Conservation (phyloP, 2,113 vertebrate species). For the Cephalophus harveyi region DNA sequence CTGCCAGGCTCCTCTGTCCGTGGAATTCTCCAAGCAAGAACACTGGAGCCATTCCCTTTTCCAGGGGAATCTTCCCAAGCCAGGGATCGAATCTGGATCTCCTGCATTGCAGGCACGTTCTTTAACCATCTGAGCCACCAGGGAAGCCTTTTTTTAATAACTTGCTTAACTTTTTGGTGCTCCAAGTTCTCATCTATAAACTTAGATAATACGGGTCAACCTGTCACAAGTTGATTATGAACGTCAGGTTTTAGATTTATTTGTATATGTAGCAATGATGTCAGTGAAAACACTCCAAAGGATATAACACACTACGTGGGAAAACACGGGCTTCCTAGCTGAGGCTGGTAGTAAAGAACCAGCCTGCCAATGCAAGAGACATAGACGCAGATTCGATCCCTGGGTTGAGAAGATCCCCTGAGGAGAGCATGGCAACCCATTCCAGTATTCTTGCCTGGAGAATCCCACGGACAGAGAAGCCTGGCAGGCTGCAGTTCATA, state of each 20-base stretch:
- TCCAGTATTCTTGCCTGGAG: not conserved
- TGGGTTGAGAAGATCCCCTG: not conserved
- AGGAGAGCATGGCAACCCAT: not conserved
- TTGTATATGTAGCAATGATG: too few species aligned
- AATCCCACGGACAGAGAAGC: not conserved
- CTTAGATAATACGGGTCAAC: not conserved
- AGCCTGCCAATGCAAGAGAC: not conserved
- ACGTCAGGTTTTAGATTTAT: not conserved
- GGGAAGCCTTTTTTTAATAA: not conserved
- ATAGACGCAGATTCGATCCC: not conserved
- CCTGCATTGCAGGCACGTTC: not conserved
- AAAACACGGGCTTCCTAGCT: not conserved
- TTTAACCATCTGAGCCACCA: not conserved
- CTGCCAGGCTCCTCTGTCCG: not conserved
- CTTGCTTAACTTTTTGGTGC: not conserved
- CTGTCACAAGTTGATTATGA: not conserved
- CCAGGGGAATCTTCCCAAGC: not conserved
- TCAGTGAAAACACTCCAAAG: not conserved
- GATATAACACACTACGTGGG: not conserved
- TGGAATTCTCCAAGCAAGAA: not conserved
- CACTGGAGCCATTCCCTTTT: not conserved
- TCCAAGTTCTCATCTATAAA: conserved; percentile 20
- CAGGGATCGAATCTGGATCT: not conserved
- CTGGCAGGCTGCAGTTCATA: not conserved
- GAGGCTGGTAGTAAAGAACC: not conserved